phyloP scores from a whole-genome alignment of 2,113 vertebrate species.

The Oreotrochilus melanogaster region DNA sequence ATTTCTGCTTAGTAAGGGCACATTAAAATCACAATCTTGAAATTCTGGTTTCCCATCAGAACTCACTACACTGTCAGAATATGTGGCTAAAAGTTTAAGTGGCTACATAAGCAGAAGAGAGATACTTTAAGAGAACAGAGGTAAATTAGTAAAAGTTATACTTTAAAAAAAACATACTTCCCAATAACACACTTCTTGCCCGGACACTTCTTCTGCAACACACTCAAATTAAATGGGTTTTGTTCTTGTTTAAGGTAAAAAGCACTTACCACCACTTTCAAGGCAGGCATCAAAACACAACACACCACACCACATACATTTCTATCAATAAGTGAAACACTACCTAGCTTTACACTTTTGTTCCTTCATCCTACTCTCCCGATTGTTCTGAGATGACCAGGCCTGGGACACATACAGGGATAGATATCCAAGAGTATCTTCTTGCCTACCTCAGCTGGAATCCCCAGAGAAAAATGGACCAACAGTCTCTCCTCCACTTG shows the following conservation, averaged over 20 bases:
- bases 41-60: neutral
- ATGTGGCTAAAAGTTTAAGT: neutral
- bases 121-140: neutral
- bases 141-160: neutral
- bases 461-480: neutral
- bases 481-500: neutral
- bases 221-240: neutral
- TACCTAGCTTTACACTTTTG: neutral
- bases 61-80: neutral
- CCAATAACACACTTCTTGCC: neutral
- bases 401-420: neutral
- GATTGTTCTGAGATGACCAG: neutral
- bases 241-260: neutral
- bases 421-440: neutral
- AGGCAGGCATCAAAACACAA: neutral
- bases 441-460: slow-evolving; percentile 15
- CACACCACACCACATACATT: neutral
- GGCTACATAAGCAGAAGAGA: neutral
- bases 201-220: neutral
- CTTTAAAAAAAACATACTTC: neutral
- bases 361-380: neutral
- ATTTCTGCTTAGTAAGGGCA: neutral
- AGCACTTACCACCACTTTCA: neutral
- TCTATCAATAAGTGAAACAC: neutral
- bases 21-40: neutral